These are phyloP conservation scores for Scolopax bukidnonensis DNA, from an alignment of 2,797 vertebrate species.

Conservation along the genomic window DNA sequence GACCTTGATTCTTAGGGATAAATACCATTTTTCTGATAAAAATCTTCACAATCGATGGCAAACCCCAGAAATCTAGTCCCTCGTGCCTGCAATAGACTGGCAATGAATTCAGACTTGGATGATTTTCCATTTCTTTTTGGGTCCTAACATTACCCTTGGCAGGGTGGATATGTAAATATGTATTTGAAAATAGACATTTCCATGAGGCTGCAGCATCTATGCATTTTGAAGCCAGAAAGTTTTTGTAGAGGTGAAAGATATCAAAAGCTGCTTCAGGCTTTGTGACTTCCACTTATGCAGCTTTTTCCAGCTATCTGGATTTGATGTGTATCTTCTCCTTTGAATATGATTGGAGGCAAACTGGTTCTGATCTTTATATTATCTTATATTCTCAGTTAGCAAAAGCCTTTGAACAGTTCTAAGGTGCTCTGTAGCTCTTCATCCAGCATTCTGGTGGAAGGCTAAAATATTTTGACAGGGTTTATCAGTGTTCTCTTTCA, in stretches of 20 bases:
- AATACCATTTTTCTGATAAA: background rate
- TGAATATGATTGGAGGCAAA: constrained; percentile 17
- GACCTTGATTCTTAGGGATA: background rate
- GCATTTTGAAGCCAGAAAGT: constrained; percentile 1
- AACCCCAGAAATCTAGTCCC: background rate
- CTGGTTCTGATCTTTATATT: constrained; percentile 8
- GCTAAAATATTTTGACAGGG: background rate
- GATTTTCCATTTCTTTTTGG: background rate
- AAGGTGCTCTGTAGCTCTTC: background rate
- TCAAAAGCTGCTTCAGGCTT: constrained; percentile 23
- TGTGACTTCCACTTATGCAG: background rate
- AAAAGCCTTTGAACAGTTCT: constrained; percentile 12
- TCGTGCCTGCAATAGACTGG: background rate
- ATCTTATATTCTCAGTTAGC: background rate
- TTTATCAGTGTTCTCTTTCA: background rate
- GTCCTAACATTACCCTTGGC: background rate
- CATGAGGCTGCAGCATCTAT: background rate
- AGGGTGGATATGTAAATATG: background rate
- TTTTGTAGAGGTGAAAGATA: constrained; percentile 23
- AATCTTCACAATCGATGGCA: background rate
- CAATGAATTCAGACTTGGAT: background rate
- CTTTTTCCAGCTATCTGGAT: constrained; percentile 17
- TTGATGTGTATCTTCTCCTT: constrained; percentile 35
- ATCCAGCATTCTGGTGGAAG: background rate
- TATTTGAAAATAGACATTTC: constrained; percentile 19